Evolutionary conservation across 2,797 vertebrate species (phyloP).

Genomic region (Spheniscus humboldti): DNA sequence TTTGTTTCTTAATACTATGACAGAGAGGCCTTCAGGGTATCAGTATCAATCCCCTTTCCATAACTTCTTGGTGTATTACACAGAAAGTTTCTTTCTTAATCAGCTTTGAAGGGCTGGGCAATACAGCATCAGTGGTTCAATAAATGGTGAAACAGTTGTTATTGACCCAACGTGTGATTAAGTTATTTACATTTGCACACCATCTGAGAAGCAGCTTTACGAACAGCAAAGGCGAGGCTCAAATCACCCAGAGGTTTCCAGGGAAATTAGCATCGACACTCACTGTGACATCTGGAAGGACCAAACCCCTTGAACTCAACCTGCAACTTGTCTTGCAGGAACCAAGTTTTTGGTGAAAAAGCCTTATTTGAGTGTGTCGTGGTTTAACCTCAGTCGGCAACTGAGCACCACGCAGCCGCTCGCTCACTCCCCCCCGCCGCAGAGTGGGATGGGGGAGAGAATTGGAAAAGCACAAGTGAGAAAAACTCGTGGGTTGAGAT

Average conservation of each 20-base stretch:
- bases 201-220: background rate
- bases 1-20: background rate
- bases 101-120: background rate
- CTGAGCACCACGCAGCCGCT: too few species aligned
- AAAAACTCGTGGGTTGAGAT: too few species aligned
- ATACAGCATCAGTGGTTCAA: background rate
- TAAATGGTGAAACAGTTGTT: background rate
- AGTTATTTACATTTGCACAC: background rate
- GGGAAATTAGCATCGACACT: background rate
- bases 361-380: too few species aligned
- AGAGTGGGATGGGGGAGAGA: too few species aligned
- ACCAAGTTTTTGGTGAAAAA: background rate
- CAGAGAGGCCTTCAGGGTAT: background rate
- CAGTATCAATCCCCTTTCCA: background rate
- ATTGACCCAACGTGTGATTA: background rate
- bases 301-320: background rate
- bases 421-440: too few species aligned
- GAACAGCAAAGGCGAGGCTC: background rate
- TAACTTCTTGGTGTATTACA: background rate
- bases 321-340: background rate
- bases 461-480: too few species aligned
- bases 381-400: too few species aligned
- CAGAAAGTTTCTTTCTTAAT: background rate
- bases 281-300: background rate
- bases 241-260: background rate